Evolutionary conservation across 2,797 vertebrate species (phyloP).

Genomic region (Pipistrellus pygmaeus): DNA sequence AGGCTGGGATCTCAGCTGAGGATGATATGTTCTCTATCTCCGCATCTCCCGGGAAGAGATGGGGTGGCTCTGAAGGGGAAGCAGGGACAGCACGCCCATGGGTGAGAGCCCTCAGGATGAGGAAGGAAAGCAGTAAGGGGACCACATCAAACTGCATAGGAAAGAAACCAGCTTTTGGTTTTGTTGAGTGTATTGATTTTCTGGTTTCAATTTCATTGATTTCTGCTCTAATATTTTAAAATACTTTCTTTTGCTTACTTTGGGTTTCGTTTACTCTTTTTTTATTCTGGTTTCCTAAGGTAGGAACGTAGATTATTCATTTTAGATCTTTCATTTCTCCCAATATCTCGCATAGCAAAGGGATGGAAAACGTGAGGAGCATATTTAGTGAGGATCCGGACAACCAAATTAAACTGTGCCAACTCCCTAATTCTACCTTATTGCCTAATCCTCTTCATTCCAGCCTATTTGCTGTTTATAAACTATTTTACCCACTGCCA

Average conservation of each 20-base stretch:
- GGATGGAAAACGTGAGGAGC: background rate
- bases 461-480: background rate
- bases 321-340: slow-evolving; percentile 6
- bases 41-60: background rate
- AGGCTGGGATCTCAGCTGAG: background rate
- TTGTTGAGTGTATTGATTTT: background rate
- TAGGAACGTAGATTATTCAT: background rate
- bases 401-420: background rate
- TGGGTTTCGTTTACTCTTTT: background rate
- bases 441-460: slow-evolving; percentile 29
- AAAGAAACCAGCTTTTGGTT: background rate
- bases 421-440: background rate
- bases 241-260: background rate
- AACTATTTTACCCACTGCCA: slow-evolving; percentile 5
- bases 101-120: background rate
- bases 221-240: slow-evolving; percentile 23
- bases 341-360: background rate
- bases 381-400: background rate
- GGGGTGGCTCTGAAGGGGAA: background rate
- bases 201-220: background rate
- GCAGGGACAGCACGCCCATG: background rate
- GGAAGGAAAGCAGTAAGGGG: background rate
- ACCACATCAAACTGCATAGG: background rate
- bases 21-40: background rate
- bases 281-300: slow-evolving; percentile 8